Evolutionary conservation across 2,888 invertebrate genomes (phyloP), one percentile per base, ranked within the genome.

Genomic region (Drosophila cognata): DNA sequence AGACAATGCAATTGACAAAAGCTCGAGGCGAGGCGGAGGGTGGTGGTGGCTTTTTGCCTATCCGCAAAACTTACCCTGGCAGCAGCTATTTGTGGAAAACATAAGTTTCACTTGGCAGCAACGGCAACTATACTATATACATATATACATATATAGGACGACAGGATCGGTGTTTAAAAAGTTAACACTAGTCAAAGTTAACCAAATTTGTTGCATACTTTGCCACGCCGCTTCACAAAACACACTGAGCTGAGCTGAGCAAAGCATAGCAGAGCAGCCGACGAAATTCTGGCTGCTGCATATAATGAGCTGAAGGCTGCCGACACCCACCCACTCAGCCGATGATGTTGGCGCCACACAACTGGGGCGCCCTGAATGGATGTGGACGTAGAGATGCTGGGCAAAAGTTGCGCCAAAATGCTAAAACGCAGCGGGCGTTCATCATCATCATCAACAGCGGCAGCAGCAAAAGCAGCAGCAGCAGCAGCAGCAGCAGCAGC

Each of bases 161-260:
- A 21, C 38, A 50, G 55, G 55, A 50, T 5, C 46, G 50, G 71
- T 84, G 85, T 89, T 86, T 88, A 82, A 85, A 89, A 86, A 86
- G 88, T 89, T 89, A 89, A 82, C 82, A 85, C 88, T 89, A 77
- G 85, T 80, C 77, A 74, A 89, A 85, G 88, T 85, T 85, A 85
- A 85, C 88, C 80, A 89, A 86, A 89, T 88, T 88, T 89, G 88
- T 80, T 85, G 85, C 88, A 86, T 88, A 89, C 85, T 89, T 89
- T 77, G 60, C 90, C 74, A 88, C 82, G 85, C 71, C 82, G 88
- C 75, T 80, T 74, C 90, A 79, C 80, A 85, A 80, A 84, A 88
- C 80, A 84, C 74, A 84, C 85, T 89, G 82, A 86, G 74, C 38
- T 36, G 57, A 50, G 38, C 29, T 18, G 29, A 29, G 65, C 70